Evolutionary conservation across 2,113 vertebrate species (phyloP).

Genomic region (Candoia aspera): DNA sequence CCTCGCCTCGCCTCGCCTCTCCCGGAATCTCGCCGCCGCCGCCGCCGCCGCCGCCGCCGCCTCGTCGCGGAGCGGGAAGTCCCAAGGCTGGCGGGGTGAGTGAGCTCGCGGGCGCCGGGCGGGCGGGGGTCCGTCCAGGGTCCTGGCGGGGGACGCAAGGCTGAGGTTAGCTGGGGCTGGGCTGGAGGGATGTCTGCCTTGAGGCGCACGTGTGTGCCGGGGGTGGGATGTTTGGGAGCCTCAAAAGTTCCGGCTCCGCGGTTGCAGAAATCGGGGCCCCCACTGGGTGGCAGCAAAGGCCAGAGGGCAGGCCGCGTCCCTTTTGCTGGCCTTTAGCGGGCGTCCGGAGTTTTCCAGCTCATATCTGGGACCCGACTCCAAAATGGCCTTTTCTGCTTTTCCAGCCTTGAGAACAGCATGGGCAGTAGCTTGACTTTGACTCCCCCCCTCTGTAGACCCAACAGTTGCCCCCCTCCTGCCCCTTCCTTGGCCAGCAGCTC

Average conservation of each 20-base stretch:
- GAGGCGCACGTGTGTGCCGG: not conserved
- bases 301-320: not conserved
- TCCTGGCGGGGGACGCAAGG: not conserved
- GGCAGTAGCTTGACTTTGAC: not conserved
- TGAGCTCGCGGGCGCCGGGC: conserved; percentile 16
- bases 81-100: conserved; percentile 80
- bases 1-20: conserved; percentile 41
- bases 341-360: too few relatives aligned
- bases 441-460: not conserved
- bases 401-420: not conserved
- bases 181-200: not conserved
- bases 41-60: too few relatives aligned
- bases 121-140: not conserved
- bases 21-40: conserved; percentile 68
- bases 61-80: conserved; percentile 67
- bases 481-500: not conserved
- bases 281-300: too few relatives aligned
- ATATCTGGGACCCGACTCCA: too few relatives aligned
- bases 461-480: not conserved
- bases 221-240: not conserved
- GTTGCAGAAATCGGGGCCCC: too few relatives aligned
- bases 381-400: too few relatives aligned
- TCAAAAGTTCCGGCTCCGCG: not conserved
- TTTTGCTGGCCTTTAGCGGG: too few relatives aligned
- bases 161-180: too few relatives aligned